Evolutionary conservation across 2,888 invertebrate genomes (phyloP).

Genomic region (Philhelius pedissequus): DNA sequence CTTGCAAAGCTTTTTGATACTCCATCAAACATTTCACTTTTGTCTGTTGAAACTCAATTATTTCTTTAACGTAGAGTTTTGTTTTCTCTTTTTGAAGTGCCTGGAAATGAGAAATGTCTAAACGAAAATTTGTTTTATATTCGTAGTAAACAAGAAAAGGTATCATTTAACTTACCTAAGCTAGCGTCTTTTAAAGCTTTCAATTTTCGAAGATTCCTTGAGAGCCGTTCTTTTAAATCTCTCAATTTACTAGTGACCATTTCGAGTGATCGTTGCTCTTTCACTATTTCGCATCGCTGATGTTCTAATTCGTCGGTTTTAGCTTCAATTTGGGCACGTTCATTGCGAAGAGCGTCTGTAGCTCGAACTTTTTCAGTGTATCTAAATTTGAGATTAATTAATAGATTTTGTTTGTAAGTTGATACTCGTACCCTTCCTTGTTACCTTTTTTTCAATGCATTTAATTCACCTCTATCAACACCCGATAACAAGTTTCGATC

Average conservation of each 20-base stretch:
- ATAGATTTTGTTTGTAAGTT: not conserved
- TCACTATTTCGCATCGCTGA: slow-evolving; percentile 71
- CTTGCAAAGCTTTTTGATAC: slow-evolving; percentile 71
- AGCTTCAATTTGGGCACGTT: slow-evolving; percentile 70
- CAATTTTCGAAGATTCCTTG: slow-evolving; percentile 50
- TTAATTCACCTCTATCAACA: slow-evolving; percentile 81
- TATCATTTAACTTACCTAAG: not conserved
- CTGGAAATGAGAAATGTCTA: slow-evolving; percentile 74
- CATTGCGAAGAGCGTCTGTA: slow-evolving; percentile 71
- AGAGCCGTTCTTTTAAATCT: slow-evolving; percentile 62
- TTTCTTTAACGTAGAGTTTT: slow-evolving; percentile 71
- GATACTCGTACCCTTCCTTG: not conserved
- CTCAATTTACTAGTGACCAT: slow-evolving; percentile 68
- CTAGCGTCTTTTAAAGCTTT: slow-evolving; percentile 52
- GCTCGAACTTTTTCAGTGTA: slow-evolving; percentile 67
- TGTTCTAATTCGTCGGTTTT: slow-evolving; percentile 73
- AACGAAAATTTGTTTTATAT: no score
- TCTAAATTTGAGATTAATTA: slow-evolving; percentile 44
- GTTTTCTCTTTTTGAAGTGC: slow-evolving; percentile 67
- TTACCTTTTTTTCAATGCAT: slow-evolving; percentile 71
- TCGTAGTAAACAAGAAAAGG: not conserved
- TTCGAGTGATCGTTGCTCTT: slow-evolving; percentile 73
- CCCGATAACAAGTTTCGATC: slow-evolving; percentile 81
- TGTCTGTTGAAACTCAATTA: slow-evolving; percentile 72
- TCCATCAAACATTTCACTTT: slow-evolving; percentile 73